phyloP scores from a whole-genome alignment of 1,140 invertebrate genomes.

The Heliothis virescens region DNA sequence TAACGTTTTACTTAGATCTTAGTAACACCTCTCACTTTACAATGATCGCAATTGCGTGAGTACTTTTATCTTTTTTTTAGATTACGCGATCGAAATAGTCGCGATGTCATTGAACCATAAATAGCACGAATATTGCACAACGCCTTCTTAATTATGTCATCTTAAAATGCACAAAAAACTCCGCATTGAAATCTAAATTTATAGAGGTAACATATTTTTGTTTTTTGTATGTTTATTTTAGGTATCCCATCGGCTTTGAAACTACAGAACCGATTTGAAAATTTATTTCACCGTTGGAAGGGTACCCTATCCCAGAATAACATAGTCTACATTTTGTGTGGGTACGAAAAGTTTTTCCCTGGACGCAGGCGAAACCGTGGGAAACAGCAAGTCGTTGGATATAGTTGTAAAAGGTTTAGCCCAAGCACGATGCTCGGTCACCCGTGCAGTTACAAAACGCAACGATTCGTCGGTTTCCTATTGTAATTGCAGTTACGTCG shows the following conservation, averaged over 20 bases:
- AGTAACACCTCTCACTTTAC: slow-evolving; percentile 6
- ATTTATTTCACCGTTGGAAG: too few relatives aligned
- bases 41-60: neutral
- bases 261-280: too few relatives aligned
- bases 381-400: too few relatives aligned
- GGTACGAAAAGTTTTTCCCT: too few relatives aligned
- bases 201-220: too few relatives aligned
- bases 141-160: neutral
- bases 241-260: too few relatives aligned
- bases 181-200: neutral
- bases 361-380: too few relatives aligned
- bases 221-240: too few relatives aligned
- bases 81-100: neutral
- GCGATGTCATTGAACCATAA: neutral
- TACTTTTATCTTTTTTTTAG: slow-evolving; percentile 2
- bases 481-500: slow-evolving; percentile 17
- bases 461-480: neutral
- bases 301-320: too few relatives aligned
- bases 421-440: neutral
- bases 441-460: slow-evolving; percentile 22
- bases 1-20: neutral
- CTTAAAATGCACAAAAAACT: neutral
- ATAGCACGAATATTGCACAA: neutral
- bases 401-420: neutral
- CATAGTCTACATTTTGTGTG: too few relatives aligned